Conservation (phyloP, 2,797 vertebrate genomes). For the Alcedo atthis region DNA sequence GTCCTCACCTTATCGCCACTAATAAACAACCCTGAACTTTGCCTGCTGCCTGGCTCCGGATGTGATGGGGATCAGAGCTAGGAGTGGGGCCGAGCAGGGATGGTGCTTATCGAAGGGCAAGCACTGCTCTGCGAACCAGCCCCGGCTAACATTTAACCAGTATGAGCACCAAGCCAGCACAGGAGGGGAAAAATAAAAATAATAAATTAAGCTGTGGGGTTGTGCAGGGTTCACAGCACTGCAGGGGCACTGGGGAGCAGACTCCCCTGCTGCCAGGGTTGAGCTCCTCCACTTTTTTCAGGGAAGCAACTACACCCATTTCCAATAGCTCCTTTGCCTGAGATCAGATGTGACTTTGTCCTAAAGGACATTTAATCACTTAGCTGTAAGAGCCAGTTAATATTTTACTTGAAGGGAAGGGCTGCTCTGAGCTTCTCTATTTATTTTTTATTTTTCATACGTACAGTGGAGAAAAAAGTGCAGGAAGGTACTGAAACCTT, state of each 20-base stretch:
- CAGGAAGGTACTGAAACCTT: constrained; percentile 22
- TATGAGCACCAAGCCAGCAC: neutral
- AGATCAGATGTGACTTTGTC: constrained; percentile 58
- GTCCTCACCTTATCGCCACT: neutral
- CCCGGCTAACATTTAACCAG: constrained; percentile 8
- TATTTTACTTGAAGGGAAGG: constrained; percentile 43
- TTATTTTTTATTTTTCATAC: neutral
- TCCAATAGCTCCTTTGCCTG: neutral
- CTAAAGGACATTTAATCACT: constrained; percentile 40
- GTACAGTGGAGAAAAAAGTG: neutral
- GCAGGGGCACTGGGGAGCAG: neutral
- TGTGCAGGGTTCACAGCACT: neutral
- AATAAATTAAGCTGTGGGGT: neutral
- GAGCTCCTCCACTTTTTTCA: neutral
- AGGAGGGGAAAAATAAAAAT: neutral
- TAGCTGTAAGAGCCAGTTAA: constrained; percentile 44
- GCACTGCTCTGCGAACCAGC: accelerated
- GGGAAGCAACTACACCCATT: neutral
- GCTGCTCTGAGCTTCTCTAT: neutral
- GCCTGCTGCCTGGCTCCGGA: neutral
- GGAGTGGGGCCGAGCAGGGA: accelerated
- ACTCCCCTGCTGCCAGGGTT: neutral
- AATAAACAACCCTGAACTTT: constrained; percentile 64
- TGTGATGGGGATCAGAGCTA: accelerated
- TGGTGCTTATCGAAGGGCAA: neutral